phyloP scores from a whole-genome alignment of 2,888 invertebrate genomes.

The Rhagonycha fulva region DNA sequence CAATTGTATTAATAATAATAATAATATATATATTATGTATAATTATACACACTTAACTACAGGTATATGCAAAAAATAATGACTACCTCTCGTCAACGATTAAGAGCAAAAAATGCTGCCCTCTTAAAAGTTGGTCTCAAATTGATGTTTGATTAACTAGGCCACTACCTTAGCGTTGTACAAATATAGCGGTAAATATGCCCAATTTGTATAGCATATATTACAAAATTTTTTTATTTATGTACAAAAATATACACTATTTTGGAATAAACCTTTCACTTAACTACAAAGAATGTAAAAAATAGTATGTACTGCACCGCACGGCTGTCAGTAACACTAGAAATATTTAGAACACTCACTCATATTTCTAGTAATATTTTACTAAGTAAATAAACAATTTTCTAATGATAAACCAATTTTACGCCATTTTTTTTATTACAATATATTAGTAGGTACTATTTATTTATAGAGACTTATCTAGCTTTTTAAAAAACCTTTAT shows the following conservation, averaged over 20 bases:
- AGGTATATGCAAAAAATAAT: constrained; percentile 54
- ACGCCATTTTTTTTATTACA: not conserved
- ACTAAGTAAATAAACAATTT: not conserved
- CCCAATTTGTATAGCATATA: constrained; percentile 47
- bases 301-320: constrained; percentile 51
- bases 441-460: constrained; percentile 20
- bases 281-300: constrained; percentile 41
- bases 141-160: constrained; percentile 51
- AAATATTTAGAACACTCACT: constrained; percentile 30
- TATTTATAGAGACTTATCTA: constrained; percentile 4
- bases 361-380: constrained; percentile 13
- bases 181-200: constrained; percentile 52
- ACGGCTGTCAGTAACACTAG: constrained; percentile 40
- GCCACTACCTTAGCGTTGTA: constrained; percentile 55
- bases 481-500: constrained; percentile 4
- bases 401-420: not conserved
- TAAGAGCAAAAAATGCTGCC: constrained; percentile 43
- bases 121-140: constrained; percentile 31
- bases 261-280: constrained; percentile 46
- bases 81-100: constrained; percentile 47
- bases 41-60: constrained; percentile 43
- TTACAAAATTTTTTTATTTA: constrained; percentile 32
- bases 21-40: constrained; percentile 9
- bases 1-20: constrained; percentile 6
- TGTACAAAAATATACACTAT: constrained; percentile 56